A percentile compares a stretch with the other conserved stretches of the same genome.
Conservation (phyloP, 2,888 invertebrate genomes). For the Strigamia transsilvanica region DNA sequence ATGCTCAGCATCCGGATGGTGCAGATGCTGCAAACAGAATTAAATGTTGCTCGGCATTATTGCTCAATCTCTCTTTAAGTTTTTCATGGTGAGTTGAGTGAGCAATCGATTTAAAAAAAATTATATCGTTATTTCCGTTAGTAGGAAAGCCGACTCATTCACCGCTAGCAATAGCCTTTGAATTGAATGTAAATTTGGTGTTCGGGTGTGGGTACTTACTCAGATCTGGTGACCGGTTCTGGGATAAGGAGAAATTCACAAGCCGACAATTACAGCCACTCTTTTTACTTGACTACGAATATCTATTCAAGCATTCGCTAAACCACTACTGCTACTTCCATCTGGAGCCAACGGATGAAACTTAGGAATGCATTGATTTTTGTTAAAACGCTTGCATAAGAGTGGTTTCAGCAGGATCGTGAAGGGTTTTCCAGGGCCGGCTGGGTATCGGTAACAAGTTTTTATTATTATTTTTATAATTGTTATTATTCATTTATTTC, state of each 20-base stretch:
- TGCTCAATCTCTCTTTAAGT: not conserved
- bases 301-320: not conserved
- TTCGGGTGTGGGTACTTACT: not conserved
- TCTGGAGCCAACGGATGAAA: not conserved
- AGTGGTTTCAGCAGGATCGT: not conserved
- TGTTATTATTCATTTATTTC: too few relatives aligned
- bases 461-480: too few relatives aligned
- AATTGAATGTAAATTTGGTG: not conserved
- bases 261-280: not conserved
- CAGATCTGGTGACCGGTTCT: not conserved
- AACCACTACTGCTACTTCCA: not conserved
- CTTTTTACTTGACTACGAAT: not conserved
- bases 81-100: not conserved
- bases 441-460: too few relatives aligned
- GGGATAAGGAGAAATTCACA: not conserved
- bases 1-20: not conserved
- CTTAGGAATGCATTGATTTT: not conserved
- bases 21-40: not conserved
- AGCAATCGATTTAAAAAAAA: constrained; percentile 2
- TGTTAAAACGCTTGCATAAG: not conserved
- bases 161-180: not conserved
- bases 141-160: not conserved
- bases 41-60: not conserved
- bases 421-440: too few relatives aligned
- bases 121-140: not conserved